Conservation (phyloP, 2,888 invertebrate genomes). For the Athalia circularis region DNA sequence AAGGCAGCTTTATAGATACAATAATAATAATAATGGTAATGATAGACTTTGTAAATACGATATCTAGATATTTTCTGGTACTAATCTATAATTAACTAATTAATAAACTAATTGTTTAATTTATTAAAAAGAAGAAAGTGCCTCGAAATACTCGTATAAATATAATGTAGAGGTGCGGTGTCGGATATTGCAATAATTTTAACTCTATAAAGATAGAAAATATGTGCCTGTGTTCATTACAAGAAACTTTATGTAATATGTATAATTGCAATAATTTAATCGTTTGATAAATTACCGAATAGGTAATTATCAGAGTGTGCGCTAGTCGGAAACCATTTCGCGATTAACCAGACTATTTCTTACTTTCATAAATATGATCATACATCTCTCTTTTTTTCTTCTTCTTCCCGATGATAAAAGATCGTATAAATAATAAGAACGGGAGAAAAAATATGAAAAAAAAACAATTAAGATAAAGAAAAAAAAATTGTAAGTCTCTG, state of each 20-base stretch:
- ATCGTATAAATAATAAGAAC: not conserved
- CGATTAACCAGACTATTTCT: conserved; percentile 54
- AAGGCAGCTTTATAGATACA: conserved; percentile 46
- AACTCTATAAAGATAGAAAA: not conserved
- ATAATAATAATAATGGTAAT: not conserved
- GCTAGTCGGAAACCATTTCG: conserved; percentile 68
- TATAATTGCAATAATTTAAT: conserved; percentile 48
- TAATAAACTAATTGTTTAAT: not conserved
- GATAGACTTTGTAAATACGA: conserved; percentile 49
- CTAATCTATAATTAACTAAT: conserved; percentile 14
- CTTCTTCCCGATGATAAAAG: not conserved
- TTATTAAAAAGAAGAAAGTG: conserved; percentile 17
- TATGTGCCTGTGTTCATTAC: no score
- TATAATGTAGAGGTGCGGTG: not conserved
- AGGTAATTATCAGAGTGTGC: conserved; percentile 66
- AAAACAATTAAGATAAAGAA: not conserved
- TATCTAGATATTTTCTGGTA: conserved; percentile 21
- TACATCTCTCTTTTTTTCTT: not conserved
- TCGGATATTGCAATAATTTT: conserved; percentile 42
- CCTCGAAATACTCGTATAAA: conserved; percentile 41
- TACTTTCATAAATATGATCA: conserved; percentile 15
- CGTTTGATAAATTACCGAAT: conserved; percentile 53
- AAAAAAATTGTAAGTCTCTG: conserved; percentile 21
- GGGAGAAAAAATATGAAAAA: not conserved
- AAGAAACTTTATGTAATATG: not conserved